phyloP scores from a whole-genome alignment of 1,140 invertebrate genomes.

The Bactericera cockerelli region DNA sequence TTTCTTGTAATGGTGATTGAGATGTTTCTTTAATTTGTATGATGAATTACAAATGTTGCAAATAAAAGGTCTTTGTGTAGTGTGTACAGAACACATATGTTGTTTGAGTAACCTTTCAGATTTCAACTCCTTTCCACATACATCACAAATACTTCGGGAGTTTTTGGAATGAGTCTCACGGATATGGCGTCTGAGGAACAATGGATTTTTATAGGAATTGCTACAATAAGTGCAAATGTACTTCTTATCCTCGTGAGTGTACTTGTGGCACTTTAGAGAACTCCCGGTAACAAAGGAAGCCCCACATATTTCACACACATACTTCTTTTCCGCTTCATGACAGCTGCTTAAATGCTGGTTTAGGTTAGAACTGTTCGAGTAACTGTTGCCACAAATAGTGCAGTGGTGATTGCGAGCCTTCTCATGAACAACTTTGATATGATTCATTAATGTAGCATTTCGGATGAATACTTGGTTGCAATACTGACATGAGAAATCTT shows the following conservation, averaged over 20 bases:
- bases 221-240: not conserved
- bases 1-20: conserved; percentile 35
- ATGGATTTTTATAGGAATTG: not conserved
- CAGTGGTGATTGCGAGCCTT: conserved; percentile 31
- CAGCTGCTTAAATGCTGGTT: conserved; percentile 51
- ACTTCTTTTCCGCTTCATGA: conserved; percentile 38
- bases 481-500: conserved; percentile 30
- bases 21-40: conserved; percentile 36
- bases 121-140: conserved; percentile 51
- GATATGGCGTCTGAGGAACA: not conserved
- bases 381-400: conserved; percentile 33
- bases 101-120: conserved; percentile 58
- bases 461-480: conserved; percentile 26
- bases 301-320: conserved; percentile 47
- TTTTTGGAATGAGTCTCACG: not conserved
- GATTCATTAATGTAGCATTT: conserved; percentile 26
- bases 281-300: conserved; percentile 60
- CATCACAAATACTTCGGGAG: not conserved
- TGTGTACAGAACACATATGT: conserved; percentile 48
- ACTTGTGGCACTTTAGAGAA: conserved; percentile 61
- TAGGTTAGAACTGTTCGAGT: conserved; percentile 29
- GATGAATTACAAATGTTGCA: conserved; percentile 69
- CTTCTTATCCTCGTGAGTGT: conserved; percentile 28
- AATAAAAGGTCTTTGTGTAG: conserved; percentile 42
- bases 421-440: conserved; percentile 47